phyloP scores from a whole-genome alignment of 64 coral and sea anemone species.

The Montipora cactus region DNA sequence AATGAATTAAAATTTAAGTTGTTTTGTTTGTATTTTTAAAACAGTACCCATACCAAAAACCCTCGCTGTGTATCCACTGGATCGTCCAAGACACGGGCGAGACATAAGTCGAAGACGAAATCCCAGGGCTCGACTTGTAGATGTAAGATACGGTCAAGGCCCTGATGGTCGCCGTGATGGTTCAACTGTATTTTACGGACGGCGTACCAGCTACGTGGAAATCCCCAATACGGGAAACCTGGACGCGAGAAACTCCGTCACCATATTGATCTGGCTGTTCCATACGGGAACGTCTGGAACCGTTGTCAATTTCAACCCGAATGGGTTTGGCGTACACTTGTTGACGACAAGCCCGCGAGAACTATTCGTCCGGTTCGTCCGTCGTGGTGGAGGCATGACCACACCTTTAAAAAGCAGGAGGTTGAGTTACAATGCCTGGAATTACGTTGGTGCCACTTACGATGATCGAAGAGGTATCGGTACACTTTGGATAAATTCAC shows the following conservation, averaged over 20 bases:
- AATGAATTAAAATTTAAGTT: background rate
- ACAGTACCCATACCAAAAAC: conserved; percentile 45
- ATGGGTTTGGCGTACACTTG: background rate
- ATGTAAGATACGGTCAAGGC: conserved; percentile 34
- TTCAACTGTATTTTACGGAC: conserved; percentile 39
- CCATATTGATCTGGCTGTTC: conserved; percentile 80
- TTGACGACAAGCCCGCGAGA: conserved; percentile 1
- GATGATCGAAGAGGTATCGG: conserved; percentile 31
- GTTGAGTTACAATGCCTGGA: conserved; percentile 43
- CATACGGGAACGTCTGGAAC: conserved; percentile 45
- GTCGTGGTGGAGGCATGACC: conserved; percentile 24
- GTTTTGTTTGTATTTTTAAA: background rate
- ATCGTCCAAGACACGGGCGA: conserved; percentile 27
- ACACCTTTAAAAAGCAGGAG: conserved; percentile 24
- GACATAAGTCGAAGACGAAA: conserved; percentile 54
- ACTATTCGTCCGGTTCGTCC: conserved; percentile 42
- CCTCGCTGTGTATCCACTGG: conserved; percentile 54
- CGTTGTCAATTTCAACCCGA: conserved; percentile 69
- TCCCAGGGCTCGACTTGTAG: conserved; percentile 14
- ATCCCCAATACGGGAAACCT: conserved; percentile 77
- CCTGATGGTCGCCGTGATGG: conserved; percentile 64
- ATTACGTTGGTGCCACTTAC: conserved; percentile 46
- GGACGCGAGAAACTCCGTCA: conserved; percentile 72
- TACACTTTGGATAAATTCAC: conserved; percentile 41
- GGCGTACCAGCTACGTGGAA: conserved; percentile 70